Percentiles rank a stretch among this genome's conserved stretches.
Conservation (phyloP, 2,888 invertebrate species). For the Stenoptilia bipunctidactyla region DNA sequence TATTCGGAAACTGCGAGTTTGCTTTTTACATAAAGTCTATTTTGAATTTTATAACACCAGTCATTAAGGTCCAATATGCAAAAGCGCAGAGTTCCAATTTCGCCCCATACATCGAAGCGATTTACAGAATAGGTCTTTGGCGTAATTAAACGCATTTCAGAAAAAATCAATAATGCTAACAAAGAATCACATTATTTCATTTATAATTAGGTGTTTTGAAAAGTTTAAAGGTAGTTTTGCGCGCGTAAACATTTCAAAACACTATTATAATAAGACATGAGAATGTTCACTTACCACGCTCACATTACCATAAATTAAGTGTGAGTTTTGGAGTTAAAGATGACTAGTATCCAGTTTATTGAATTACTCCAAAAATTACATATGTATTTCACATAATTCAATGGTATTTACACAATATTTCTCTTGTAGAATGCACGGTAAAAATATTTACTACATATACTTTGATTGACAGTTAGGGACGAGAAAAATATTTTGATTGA, state of each 20-base stretch:
- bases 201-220: slow-evolving; percentile 1
- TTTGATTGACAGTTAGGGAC: not conserved
- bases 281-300: too few relatives aligned
- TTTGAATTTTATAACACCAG: slow-evolving; percentile 24
- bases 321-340: too few relatives aligned
- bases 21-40: slow-evolving; percentile 17
- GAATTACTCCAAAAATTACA: too few relatives aligned
- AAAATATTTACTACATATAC: slow-evolving; percentile 11
- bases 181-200: not conserved
- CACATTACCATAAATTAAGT: too few relatives aligned
- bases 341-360: too few relatives aligned
- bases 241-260: slow-evolving; percentile 30
- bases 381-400: too few relatives aligned
- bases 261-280: slow-evolving; percentile 22
- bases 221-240: slow-evolving; percentile 22
- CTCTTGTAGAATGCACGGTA: too few relatives aligned
- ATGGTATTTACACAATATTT: too few relatives aligned
- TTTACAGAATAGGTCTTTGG: slow-evolving; percentile 39
- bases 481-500: too few relatives aligned
- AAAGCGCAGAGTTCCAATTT: slow-evolving; percentile 17
- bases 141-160: slow-evolving; percentile 31
- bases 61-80: slow-evolving; percentile 29
- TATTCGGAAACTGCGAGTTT: slow-evolving; percentile 36
- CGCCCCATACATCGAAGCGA: slow-evolving; percentile 22
- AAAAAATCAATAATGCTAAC: slow-evolving; percentile 19